Evolutionary conservation across 2,797 vertebrate genomes (phyloP).

Genomic region (Columba guinea): DNA sequence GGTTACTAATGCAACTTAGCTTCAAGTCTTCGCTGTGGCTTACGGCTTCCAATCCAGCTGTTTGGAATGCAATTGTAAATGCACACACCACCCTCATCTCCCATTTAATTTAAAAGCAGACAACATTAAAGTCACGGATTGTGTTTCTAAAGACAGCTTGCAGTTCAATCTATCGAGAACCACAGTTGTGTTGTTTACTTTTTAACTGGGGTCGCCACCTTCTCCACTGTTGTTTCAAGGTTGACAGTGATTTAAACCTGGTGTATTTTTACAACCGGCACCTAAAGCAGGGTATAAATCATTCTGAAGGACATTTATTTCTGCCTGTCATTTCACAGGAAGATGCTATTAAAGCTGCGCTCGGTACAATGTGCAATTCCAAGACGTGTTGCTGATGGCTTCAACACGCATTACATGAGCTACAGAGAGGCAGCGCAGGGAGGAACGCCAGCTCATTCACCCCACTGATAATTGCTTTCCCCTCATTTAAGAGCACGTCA

Average conservation of each 20-base stretch:
- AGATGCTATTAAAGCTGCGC: constrained; percentile 42
- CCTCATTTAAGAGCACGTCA: neutral
- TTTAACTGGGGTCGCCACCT: constrained; percentile 14
- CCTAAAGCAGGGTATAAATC: constrained; percentile 62
- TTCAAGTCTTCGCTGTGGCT: neutral
- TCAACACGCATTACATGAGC: neutral
- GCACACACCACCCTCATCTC: neutral
- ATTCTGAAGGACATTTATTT: constrained; percentile 48
- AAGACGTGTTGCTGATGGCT: neutral
- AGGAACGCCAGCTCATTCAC: neutral
- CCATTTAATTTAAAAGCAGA: neutral
- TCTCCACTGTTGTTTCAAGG: constrained; percentile 26
- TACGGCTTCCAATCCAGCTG: neutral
- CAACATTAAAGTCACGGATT: neutral
- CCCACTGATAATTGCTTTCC: constrained; percentile 4
- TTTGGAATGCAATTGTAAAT: neutral
- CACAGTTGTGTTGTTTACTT: neutral
- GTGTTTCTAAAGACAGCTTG: neutral
- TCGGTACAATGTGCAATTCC: neutral
- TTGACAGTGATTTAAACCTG: constrained; percentile 65
- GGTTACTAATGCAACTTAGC: neutral
- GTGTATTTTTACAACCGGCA: constrained; percentile 44
- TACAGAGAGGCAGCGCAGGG: neutral
- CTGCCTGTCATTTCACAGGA: constrained; percentile 57
- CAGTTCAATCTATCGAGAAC: neutral